Evolutionary conservation across 2,888 invertebrate species (phyloP), one percentile per base, ranked within the genome.

Genomic region (Stenodema calcarata): DNA sequence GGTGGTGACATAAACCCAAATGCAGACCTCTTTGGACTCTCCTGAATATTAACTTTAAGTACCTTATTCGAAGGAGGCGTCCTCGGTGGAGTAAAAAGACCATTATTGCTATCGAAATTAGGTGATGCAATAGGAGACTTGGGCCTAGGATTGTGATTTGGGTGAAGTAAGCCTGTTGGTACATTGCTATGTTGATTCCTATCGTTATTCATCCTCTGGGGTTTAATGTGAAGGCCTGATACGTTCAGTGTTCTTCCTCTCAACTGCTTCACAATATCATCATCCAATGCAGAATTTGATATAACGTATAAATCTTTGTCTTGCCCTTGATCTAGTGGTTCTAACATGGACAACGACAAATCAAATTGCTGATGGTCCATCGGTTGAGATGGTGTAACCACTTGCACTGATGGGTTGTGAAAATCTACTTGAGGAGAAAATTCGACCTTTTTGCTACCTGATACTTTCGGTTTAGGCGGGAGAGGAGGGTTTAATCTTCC

Each of bases 361-460:
- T 88, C 86, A 23, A 88, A 79, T 18, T 88, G 75, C 30, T 85
- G 54, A n/a, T 69, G 30, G 35, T 87, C 87, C 28, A 90, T 87
- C 47, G 88, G 88, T 90, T 96, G 95, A 91, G 96, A 95, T 88
- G 96, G 95, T 90, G 96, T 91, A 89, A 95, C 95, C 85, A 95
- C 95, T 87, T 95, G 95, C 9, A 84, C 14, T 14, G 47, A 27
- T 89, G 91, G 91, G 50, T 90, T 90, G 80, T 84, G 87, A 47
- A 87, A 87, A 27, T 87, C 82, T 6, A 86, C 84, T 28, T 41
- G 41, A 27, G 87, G 84, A 27, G 87, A 62, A 28, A 88, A 88
- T 50, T 88, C 88, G 3, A 88, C 87, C 28, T 86, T 87, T 78
- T 88, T 88, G 16, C 76, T 84, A 0, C 69, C 78, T 9, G 62